phyloP scores from a whole-genome alignment of 2,888 invertebrate genomes.

The Petrolisthes cinctipes region DNA sequence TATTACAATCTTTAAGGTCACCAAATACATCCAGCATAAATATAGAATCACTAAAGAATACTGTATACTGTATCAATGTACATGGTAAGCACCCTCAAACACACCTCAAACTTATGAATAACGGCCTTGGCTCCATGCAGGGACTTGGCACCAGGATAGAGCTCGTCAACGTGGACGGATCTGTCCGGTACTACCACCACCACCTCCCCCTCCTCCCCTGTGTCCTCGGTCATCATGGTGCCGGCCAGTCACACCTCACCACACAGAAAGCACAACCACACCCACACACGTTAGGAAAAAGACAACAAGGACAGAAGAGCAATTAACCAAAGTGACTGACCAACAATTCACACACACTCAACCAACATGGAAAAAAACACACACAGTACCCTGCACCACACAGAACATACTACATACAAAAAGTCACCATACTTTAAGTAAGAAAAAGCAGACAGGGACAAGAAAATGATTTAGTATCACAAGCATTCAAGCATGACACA shows the following conservation, averaged over 20 bases:
- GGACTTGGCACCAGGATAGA: conserved; percentile 29
- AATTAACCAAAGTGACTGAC: too few species aligned
- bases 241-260: not conserved
- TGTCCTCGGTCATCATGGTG: conserved; percentile 44
- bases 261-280: not conserved
- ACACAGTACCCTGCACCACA: too few species aligned
- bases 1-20: not conserved
- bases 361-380: too few species aligned
- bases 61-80: too few species aligned
- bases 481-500: too few species aligned
- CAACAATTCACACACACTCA: too few species aligned
- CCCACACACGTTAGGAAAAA: not conserved
- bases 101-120: conserved; percentile 30
- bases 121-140: not conserved
- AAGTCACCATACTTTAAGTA: too few species aligned
- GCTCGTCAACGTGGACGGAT: conserved; percentile 32
- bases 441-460: too few species aligned
- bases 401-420: too few species aligned
- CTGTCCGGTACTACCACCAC: conserved; percentile 40
- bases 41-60: too few species aligned
- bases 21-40: not conserved
- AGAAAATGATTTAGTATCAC: too few species aligned
- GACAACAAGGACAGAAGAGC: too few species aligned
- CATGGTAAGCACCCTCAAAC: not conserved
- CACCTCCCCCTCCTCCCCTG: conserved; percentile 37